These are phyloP conservation scores for Mellilla xanthometata DNA, from an alignment of 2,888 invertebrate genomes.

Conservation along the genomic window DNA sequence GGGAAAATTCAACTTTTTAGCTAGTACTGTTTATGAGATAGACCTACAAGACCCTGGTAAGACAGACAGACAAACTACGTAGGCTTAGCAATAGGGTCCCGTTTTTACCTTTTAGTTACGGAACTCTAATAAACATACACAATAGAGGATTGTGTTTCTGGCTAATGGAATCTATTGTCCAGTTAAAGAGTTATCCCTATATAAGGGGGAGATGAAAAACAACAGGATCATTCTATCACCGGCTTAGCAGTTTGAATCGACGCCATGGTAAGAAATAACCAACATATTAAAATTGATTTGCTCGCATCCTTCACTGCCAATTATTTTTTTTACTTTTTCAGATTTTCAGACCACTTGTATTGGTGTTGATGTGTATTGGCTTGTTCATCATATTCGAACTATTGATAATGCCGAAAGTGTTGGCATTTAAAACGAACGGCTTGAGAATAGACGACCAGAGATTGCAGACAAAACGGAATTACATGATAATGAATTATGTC, in stretches of 20 bases:
- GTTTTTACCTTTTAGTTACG: no score
- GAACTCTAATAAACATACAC: conserved; percentile 32
- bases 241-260: conserved; percentile 30
- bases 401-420: conserved; percentile 44
- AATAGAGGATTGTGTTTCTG: conserved; percentile 31
- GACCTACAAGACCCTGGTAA: no score
- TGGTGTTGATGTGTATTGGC: conserved; percentile 48
- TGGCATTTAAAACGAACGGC: conserved; percentile 52
- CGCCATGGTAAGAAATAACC: conserved; percentile 56
- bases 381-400: conserved; percentile 51
- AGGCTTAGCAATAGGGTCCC: no score
- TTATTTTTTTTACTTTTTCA: conserved; percentile 38
- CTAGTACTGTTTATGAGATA: no score
- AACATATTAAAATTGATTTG: neutral
- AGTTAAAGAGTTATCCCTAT: conserved; percentile 60
- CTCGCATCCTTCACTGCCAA: neutral
- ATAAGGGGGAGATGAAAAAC: conserved; percentile 47
- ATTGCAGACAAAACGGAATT: conserved; percentile 59
- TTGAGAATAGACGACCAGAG: conserved; percentile 58
- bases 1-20: no score
- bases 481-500: conserved; percentile 53
- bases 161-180: conserved; percentile 65
- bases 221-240: conserved; percentile 36
- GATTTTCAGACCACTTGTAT: conserved; percentile 45
- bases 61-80: no score